Evolutionary conservation across 1,140 invertebrate genomes (phyloP), one percentile per base, ranked within the genome.

Genomic region (Planococcus citri): DNA sequence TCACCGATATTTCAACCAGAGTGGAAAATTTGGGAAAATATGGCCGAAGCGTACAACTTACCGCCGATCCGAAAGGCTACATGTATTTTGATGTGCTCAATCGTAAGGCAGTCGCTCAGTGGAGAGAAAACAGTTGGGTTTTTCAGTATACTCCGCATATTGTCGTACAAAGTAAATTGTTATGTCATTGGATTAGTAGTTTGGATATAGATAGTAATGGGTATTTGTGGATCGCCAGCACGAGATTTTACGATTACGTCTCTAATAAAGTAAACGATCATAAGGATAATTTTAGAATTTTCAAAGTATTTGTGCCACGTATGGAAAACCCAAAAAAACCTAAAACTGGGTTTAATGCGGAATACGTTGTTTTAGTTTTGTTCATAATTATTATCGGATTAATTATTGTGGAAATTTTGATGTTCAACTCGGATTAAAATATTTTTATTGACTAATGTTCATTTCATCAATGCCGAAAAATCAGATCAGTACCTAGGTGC

Each of bases 381-480:
- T 64, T 64, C 25, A 64, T 64, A 10, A 27, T 64, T 64, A 64
- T 64, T 24, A 64, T 64, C 10, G 60, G 60, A 24, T 64, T 64
- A 25, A 64, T 64, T 25, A 64, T 64, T 10, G 24, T 64, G 3
- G 60, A 64, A 64, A 64, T 64, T 24, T 64, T 64, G 22, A 64
- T 64, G 60, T 64, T 64, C 17, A 64, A 64, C 25, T 4, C 22
- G 3, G 60, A 64, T 27, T 64, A 64, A 64, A 51, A 33, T 33
- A 12, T 33, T 33, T 33, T 33, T n/a, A n/a, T n/a, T n/a, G n/a
- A n/a, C n/a, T n/a, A n/a, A n/a, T n/a, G n/a, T n/a, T n/a, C n/a
- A n/a, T n/a, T n/a, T n/a, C n/a, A n/a, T n/a, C n/a, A n/a, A n/a
- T n/a, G n/a, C n/a, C n/a, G n/a, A n/a, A n/a, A n/a, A n/a, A n/a